phyloP scores from a whole-genome alignment of 2,797 vertebrate species.

The Ambastaia sidthimunki region DNA sequence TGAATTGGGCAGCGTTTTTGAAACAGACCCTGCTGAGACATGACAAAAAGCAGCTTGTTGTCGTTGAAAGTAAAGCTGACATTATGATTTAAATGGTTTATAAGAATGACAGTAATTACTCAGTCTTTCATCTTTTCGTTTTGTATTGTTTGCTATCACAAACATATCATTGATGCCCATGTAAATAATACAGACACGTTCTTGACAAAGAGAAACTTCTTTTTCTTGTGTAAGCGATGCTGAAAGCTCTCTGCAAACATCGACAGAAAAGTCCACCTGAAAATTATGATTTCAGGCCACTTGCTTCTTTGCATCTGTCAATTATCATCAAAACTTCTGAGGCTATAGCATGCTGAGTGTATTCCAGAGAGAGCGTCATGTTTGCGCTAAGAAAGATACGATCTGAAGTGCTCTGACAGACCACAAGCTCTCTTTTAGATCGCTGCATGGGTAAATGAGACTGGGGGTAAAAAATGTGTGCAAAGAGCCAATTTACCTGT shows the following conservation, averaged over 20 bases:
- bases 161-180: background rate
- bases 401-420: background rate
- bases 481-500: conserved; percentile 49
- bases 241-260: background rate
- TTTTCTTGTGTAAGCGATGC: background rate
- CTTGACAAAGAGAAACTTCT: background rate
- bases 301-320: background rate
- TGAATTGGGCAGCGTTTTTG: too few relatives aligned
- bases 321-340: conserved; percentile 10
- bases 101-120: background rate
- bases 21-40: too few relatives aligned
- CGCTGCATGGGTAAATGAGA: conserved; percentile 8
- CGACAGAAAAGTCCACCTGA: background rate
- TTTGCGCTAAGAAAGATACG: background rate
- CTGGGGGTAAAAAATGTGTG: conserved; percentile 42
- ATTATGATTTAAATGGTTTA: background rate
- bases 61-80: conserved; percentile 2
- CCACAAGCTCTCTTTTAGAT: conserved; percentile 23
- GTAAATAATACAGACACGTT: background rate
- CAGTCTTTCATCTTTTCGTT: background rate
- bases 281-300: conserved; percentile 16
- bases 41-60: background rate
- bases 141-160: background rate
- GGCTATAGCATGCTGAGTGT: background rate
- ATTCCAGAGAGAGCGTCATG: conserved; percentile 19